Base-by-base conservation (phyloP, 2,797 vertebrate species). In the Gephyroberyx darwinii region DNA sequence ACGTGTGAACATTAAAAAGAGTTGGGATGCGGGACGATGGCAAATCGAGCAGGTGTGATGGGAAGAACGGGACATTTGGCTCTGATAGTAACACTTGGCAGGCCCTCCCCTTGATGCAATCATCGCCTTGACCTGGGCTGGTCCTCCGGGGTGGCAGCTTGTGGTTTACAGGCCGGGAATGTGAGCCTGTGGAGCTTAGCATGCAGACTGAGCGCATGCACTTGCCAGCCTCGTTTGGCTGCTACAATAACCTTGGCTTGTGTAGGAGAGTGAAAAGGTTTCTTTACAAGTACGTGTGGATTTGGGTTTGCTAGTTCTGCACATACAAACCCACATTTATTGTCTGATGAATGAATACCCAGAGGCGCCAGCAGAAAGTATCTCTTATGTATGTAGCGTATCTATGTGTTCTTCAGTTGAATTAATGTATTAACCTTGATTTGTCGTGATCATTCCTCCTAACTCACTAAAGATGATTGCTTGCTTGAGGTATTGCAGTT, bases 221-320 rank as follows among this genome's bases (percentile, higher is more conserved):
- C 62, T 26, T 86, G 83, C 81, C 85, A 81, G 75, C 33, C 61
- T 61, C 57, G n/a, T 72, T 83, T 80, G 81, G 73, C 76, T 62
- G 64, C 66, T 55, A 41, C 35, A 47, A 0, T 83, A 84, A 90
- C 90, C 83, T 89, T 86, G 81, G 78, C 65, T 74, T 35, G 20
- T 78, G 35, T 26, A 35, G 16, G 55, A 48, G 8, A 55, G 45
- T 8, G 63, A 69, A 45, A 60, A 61, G 2, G 22, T 13, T 45
- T n/a, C 31, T 14, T 17, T 57, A n/a, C n/a, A n/a, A n/a, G n/a
- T n/a, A 54, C 51, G 31, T 16, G 54, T 26, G 16, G 26, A 43
- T 74, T 56, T 48, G 1, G n/a, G 31, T 75, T 71, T 67, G 33
- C 62, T 37, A 9, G 47, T 55, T 41, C 39, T 51, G 5, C 45